Base-by-base conservation (phyloP, 2,113 vertebrate species). In the Carollia perspicillata region DNA sequence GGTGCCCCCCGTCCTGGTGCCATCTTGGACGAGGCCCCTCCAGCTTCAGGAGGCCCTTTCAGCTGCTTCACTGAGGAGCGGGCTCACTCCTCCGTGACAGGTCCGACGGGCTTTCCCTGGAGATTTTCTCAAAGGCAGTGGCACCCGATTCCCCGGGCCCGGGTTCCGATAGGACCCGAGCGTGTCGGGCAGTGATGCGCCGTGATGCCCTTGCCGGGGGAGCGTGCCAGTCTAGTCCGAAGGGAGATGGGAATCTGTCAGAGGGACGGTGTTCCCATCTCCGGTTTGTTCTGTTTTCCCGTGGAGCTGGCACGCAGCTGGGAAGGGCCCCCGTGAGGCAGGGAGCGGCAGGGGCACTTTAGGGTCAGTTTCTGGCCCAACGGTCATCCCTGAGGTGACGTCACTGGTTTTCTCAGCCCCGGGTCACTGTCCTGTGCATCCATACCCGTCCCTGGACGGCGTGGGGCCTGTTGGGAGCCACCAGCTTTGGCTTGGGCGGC, bases 381-480 rank as follows among this genome's bases (percentile, higher is more conserved):
- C 33, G 1, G 37, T 7, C 4, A 51, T 55, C 60, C 69, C 60
- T 18, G 5, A 37, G n/a, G 26, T 0, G 0, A 16, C n/a, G 53
- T 6, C 28, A 9, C 23, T 9, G 28, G 12, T 20, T 1, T 5
- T 40, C 37, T 23, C 55, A 53, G 8, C 44, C 30, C 1, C 42
- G 23, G 1, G 8, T 13, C 51, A 10, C 86, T 78, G n/a, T 6
- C 47, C 40, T 3, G 1, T 30, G 49, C 28, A 20, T 30, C 68
- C 51, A 4, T 1, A 6, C 12, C 23, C 8, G 0, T 37, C 16
- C 10, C 79, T 3, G 42, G 5, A 7, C 3, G 2, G 35, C 22
- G 11, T 1, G 20, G 12, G 6, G 2, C 11, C 40, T 63, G 23
- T 5, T 0, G 9, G 77, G 49, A 3, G 47, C 18, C 0, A 1